Conservation (phyloP, 2,888 invertebrate genomes). For the Actias luna region DNA sequence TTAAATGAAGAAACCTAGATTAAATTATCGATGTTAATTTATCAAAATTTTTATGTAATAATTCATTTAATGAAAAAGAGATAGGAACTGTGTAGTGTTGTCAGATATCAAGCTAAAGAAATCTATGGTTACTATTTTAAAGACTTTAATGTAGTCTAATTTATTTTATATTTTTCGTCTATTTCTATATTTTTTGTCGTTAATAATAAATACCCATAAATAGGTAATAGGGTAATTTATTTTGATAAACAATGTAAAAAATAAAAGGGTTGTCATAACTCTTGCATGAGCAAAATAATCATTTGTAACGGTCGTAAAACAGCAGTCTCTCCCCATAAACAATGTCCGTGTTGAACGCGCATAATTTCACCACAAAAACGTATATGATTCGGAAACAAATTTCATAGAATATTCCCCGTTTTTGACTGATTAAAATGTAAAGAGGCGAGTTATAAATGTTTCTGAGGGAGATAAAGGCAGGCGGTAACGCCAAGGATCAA, state of each 20-base stretch:
- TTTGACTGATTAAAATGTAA: slow-evolving; percentile 76
- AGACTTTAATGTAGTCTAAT: neutral
- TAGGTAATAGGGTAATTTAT: neutral
- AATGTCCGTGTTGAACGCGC: slow-evolving; percentile 12
- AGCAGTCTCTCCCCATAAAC: slow-evolving; percentile 21
- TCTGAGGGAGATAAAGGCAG: slow-evolving; percentile 62
- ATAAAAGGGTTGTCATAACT: slow-evolving; percentile 10
- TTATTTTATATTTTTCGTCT: neutral
- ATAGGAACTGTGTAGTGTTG: neutral
- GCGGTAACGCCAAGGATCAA: slow-evolving; percentile 68
- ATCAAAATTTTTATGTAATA: neutral
- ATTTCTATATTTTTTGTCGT: neutral
- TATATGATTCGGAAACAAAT: slow-evolving; percentile 68
- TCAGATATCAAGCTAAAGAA: neutral
- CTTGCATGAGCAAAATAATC: slow-evolving; percentile 17
- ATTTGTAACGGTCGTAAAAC: slow-evolving; percentile 37
- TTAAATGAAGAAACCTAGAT: too few species aligned
- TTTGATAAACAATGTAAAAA: neutral
- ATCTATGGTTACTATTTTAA: neutral
- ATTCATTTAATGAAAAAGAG: neutral
- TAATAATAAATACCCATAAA: neutral
- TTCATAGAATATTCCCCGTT: slow-evolving; percentile 66
- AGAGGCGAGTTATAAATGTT: slow-evolving; percentile 67
- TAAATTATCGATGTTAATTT: too few species aligned
- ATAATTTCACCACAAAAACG: slow-evolving; percentile 59